A percentile compares a stretch with the other conserved stretches of the same genome.
Evolutionary conservation across 2,888 invertebrate species (phyloP).

Genomic region (Lomographa bimaculata): DNA sequence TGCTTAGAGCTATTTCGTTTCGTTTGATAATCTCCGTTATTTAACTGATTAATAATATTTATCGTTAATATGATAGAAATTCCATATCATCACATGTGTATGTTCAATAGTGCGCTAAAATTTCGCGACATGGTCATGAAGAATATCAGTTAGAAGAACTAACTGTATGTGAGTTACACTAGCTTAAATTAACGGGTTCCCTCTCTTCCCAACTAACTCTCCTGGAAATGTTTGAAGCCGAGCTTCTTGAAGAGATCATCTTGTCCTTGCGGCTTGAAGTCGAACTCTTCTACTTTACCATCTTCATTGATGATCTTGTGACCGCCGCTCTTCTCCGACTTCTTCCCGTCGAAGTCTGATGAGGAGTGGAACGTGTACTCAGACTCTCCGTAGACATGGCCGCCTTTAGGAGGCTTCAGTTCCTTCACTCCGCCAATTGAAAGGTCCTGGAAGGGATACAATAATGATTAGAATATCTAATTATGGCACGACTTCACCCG

Average conservation of each 20-base stretch:
- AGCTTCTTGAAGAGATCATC: slow-evolving; percentile 75
- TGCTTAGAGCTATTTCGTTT: no score
- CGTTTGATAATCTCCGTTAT: no score
- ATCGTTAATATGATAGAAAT: no score
- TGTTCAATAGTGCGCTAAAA: no score
- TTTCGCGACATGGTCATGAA: no score
- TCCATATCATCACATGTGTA: no score
- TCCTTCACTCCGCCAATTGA: slow-evolving; percentile 39
- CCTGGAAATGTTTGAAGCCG: slow-evolving; percentile 40
- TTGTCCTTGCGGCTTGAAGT: slow-evolving; percentile 42
- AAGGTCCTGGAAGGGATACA: slow-evolving; percentile 37
- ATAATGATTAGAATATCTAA: no score
- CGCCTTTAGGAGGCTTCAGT: slow-evolving; percentile 49
- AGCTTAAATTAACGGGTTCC: no score
- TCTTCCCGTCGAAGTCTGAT: slow-evolving; percentile 84
- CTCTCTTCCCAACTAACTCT: slow-evolving; percentile 14
- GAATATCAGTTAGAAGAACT: no score
- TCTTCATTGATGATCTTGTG: slow-evolving; percentile 88
- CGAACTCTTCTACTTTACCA: slow-evolving; percentile 86
- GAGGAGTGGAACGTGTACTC: slow-evolving; percentile 85
- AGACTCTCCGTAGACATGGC: slow-evolving; percentile 82
- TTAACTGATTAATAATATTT: no score
- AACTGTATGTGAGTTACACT: no score
- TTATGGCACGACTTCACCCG: no score
- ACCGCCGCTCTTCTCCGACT: slow-evolving; percentile 82